phyloP scores from a whole-genome alignment of 2,113 vertebrate genomes.

The Chamaetylas fuelleborni region DNA sequence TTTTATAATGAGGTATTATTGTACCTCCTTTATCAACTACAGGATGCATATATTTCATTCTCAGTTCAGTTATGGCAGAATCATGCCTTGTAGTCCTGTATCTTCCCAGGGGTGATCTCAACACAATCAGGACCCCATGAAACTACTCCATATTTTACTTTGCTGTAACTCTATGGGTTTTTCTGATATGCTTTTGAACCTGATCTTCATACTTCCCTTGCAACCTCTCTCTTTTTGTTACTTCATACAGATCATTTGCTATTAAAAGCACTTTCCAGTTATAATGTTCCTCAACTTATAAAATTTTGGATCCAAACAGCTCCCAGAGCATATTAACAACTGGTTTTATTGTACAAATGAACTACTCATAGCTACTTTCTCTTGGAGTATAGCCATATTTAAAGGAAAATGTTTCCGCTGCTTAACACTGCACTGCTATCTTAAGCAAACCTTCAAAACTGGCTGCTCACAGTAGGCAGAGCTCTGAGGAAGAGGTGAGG shows the following conservation, averaged over 20 bases:
- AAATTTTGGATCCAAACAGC: background rate
- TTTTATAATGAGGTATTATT: background rate
- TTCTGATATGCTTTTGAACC: background rate
- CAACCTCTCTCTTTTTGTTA: background rate
- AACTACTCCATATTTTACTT: background rate
- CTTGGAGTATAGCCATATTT: background rate
- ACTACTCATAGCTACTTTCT: background rate
- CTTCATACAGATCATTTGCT: background rate
- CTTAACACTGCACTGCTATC: background rate
- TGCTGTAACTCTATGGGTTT: background rate
- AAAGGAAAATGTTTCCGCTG: background rate
- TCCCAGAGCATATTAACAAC: slow-evolving; percentile 7
- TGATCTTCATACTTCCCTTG: background rate
- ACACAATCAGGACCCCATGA: background rate
- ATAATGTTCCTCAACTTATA: background rate
- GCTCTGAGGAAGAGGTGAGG: background rate
- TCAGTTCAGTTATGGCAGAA: background rate
- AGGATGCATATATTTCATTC: background rate
- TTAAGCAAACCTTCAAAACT: slow-evolving; percentile 2
- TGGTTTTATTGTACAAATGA: background rate
- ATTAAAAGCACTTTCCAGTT: background rate
- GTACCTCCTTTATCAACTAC: background rate
- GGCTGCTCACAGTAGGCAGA: background rate
- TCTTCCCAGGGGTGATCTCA: background rate
- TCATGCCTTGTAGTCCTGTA: background rate